A percentile compares a stretch with the other conserved stretches of the same genome.
Conservation (phyloP, 2,797 vertebrate genomes). For the Schizopygopsis pylzovi region DNA sequence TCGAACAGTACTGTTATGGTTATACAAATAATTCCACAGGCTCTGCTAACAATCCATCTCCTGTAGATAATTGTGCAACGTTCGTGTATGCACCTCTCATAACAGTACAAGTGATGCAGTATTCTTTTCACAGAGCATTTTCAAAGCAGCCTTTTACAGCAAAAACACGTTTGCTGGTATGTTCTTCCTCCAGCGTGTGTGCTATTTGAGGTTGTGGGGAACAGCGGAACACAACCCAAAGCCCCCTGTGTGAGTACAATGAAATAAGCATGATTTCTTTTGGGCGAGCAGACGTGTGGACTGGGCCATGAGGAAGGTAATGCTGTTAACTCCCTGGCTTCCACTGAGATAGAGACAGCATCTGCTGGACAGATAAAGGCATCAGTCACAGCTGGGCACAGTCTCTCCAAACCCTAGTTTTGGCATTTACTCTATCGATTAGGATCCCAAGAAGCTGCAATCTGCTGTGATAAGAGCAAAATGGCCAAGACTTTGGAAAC, state of each 20-base stretch:
- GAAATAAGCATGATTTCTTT: conserved; percentile 49
- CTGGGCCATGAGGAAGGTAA: conserved; percentile 53
- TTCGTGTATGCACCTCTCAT: neutral
- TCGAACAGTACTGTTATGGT: neutral
- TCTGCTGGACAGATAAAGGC: conserved; percentile 60
- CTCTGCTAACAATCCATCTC: neutral
- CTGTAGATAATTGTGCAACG: neutral
- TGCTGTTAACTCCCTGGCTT: conserved; percentile 58
- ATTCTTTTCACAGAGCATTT: conserved; percentile 14
- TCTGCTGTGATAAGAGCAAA: conserved; percentile 72
- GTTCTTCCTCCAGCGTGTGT: neutral
- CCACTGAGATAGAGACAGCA: conserved; percentile 56
- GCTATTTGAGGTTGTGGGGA: conserved; percentile 18
- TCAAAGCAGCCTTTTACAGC: neutral
- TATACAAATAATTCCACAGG: conserved; percentile 14
- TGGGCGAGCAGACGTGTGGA: conserved; percentile 44
- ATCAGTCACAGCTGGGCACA: conserved; percentile 57
- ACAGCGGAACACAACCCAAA: conserved; percentile 18
- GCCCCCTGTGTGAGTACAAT: conserved; percentile 39
- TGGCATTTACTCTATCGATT: conserved; percentile 80
- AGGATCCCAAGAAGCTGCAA: conserved; percentile 70
- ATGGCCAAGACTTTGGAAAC: conserved; percentile 64
- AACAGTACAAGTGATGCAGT: neutral
- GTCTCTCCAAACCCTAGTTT: conserved; percentile 63
- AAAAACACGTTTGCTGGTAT: conserved; percentile 2